Base-by-base conservation (phyloP, 2,888 invertebrate species). In the Sinohyriopsis cumingii region DNA sequence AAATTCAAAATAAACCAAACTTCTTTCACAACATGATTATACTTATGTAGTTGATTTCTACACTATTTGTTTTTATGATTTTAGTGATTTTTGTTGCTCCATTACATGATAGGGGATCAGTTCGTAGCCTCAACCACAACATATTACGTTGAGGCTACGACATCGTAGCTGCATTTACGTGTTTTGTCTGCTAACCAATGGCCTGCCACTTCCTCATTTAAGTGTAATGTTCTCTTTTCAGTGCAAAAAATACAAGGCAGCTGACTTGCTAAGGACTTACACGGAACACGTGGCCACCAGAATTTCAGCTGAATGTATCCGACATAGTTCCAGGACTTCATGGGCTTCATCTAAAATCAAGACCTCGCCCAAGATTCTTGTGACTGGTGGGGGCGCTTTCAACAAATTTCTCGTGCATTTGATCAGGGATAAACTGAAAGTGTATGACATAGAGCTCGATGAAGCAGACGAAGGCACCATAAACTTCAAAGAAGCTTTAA, bases 331-430 rank as follows among this genome's bases (percentile, higher is more conserved):
- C n/a, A 55, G 3, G 65, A 68, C 18, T 65, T 62, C 61, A 63
- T 59, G n/a, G 54, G 33, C 62, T 24, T 59, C 63, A 0, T 45
- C n/a, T 63, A 59, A 59, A 55, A 12, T 24, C 55, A 55, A 54
- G 20, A 65, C 54, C 22, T 59, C 22, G 4, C 56, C 73, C 1
- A 77, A 76, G 25, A 77, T 88, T 25, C 77, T 88, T 22, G 75
- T 88, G 18, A 87, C 88, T 4, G 88, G 88, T 15, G 88, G 88
- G 12, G 88, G 87, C n/a, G 86, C 86, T 55, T 78, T 83, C 67
- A 88, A 87, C 75, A 75, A 77, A 57, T 82, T 78, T 70, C 81
- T 88, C 22, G 75, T 86, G 63, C 59, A 76, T 20, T 45, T 68
- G 9, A 78, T 88, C 45, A 67, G 74, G 28, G 69, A 69, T 5